phyloP scores from a whole-genome alignment of 2,888 invertebrate species.

The Pseudococcus viburni region DNA sequence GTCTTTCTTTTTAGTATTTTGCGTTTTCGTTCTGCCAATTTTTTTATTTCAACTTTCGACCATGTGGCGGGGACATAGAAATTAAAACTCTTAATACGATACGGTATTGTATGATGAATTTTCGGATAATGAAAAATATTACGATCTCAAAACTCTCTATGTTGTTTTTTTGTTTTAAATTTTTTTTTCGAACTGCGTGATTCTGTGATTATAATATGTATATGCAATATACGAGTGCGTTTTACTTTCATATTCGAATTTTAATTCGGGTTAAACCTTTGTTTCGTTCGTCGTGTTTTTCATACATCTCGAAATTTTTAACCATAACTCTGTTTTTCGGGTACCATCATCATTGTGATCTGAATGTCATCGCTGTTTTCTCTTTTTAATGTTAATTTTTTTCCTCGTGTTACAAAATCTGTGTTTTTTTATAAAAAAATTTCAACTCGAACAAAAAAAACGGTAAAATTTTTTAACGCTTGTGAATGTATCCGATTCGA shows the following conservation, averaged over 20 bases:
- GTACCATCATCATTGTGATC: constrained; percentile 51
- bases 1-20: constrained; percentile 19
- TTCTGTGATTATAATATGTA: constrained; percentile 42
- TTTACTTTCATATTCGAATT: constrained; percentile 34
- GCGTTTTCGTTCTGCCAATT: constrained; percentile 1
- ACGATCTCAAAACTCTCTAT: constrained; percentile 35
- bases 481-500: not conserved
- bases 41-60: not conserved
- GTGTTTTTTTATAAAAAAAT: not conserved
- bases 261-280: not conserved
- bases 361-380: constrained; percentile 21
- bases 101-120: not conserved
- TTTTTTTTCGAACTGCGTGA: constrained; percentile 39
- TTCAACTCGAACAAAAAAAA: not conserved
- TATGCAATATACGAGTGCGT: constrained; percentile 45
- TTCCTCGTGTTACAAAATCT: not conserved
- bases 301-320: not conserved
- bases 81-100: not conserved
- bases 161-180: constrained; percentile 16
- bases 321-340: not conserved
- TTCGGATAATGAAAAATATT: not conserved
- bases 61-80: not conserved
- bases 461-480: not conserved
- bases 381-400: not conserved
- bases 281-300: constrained; percentile 20